Base-by-base conservation (phyloP, 35 echinoderm and acorn worm genomes). In the Acanthaster planci region DNA sequence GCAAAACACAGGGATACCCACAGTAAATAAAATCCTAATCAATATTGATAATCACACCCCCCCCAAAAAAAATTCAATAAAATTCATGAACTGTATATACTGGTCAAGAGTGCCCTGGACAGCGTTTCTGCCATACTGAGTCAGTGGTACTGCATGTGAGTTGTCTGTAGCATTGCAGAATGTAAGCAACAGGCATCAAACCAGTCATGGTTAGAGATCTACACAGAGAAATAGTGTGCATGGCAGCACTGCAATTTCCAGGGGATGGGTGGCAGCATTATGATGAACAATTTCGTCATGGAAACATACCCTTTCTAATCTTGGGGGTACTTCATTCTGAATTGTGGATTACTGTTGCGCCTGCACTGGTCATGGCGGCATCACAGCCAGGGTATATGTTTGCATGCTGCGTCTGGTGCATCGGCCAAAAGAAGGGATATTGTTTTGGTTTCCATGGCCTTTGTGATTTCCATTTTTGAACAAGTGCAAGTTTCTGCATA, bases 231-330 rank as follows among this genome's bases (percentile, higher is more conserved):
- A 85, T 38, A 15, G 23, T 67, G 14, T 56, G 82, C 54, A 21
- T 37, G 52, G 52, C 82, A n/a, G n/a, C n/a, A n/a, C n/a, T n/a
- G n/a, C n/a, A 30, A 14, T 84, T 84, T 39, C 22, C 47, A 5
- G 57, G 57, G 4, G 26, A 77, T 15, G 82, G 82, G 12, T 84
- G 82, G 82, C 52, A 34, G 5, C n/a, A 8, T 8, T 84, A 84
- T 84, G 82, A 84, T 26, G 54, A 84, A 34, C 82, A 84, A 36
- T 84, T 84, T 54, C 2, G 82, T 32, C 26, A 77, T 16, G 17
- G n/a, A 42, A 36, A 18, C 38, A 34, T 6, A 67, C 17, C 82
- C n/a, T 37, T 52, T 55, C 15, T 17, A 55, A 21, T 77, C 55
- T 22, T 84, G 82, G 82, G 52, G 38, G 21, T 55, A 8, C 76